Percentiles rank a stretch among this genome's conserved stretches.
These are phyloP conservation scores for Sericinus montela DNA, from an alignment of 2,888 invertebrate genomes.

Conservation along the genomic window DNA sequence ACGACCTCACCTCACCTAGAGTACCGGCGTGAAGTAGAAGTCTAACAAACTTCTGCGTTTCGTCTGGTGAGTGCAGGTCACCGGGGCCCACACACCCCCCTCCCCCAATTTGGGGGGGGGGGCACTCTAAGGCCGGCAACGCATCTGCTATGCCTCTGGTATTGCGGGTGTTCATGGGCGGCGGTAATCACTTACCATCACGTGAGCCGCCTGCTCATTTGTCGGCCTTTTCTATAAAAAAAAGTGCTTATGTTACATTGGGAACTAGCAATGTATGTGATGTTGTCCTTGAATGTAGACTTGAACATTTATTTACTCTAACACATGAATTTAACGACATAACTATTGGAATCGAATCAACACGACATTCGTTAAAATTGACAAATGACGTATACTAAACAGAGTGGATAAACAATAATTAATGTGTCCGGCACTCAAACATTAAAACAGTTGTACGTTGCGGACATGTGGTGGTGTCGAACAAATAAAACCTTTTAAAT, in stretches of 20 bases:
- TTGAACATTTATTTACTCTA: too few species aligned
- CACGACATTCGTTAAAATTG: not conserved
- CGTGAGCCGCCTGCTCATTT: not conserved
- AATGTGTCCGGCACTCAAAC: conserved; percentile 10
- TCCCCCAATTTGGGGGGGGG: too few species aligned
- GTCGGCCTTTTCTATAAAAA: not conserved
- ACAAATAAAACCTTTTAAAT: conserved; percentile 16
- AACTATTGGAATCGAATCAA: conserved; percentile 1
- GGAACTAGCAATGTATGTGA: too few species aligned
- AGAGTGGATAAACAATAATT: conserved; percentile 12
- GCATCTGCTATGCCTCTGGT: not conserved
- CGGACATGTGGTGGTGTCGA: conserved; percentile 9
- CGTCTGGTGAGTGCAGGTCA: too few species aligned
- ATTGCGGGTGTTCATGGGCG: not conserved
- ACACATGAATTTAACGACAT: too few species aligned
- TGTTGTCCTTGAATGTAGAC: too few species aligned
- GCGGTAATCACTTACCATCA: not conserved
- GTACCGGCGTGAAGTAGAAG: too few species aligned
- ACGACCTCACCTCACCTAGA: too few species aligned
- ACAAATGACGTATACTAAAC: conserved; percentile 1
- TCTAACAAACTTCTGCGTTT: too few species aligned
- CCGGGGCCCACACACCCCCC: too few species aligned
- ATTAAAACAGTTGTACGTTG: conserved; percentile 4
- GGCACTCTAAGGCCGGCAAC: not conserved
- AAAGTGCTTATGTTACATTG: too few species aligned